phyloP scores from a whole-genome alignment of 2,113 vertebrate genomes.

The Ameiurus melas region DNA sequence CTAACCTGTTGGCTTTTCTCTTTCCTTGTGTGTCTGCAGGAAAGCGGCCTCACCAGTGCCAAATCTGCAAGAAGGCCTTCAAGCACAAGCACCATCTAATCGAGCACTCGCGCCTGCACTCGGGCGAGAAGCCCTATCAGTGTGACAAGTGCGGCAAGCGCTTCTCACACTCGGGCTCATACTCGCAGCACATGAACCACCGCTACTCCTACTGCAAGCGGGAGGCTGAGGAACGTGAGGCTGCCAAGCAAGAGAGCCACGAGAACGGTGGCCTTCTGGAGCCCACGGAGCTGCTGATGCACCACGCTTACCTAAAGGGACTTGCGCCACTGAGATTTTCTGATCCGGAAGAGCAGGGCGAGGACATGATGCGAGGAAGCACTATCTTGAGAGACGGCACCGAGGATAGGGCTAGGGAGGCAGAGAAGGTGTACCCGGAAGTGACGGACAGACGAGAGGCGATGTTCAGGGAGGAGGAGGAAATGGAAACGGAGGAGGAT shows the following conservation, averaged over 20 bases:
- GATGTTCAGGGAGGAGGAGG: constrained; percentile 84
- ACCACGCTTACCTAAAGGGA: constrained; percentile 87
- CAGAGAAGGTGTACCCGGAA: constrained; percentile 84
- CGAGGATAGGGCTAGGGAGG: constrained; percentile 81
- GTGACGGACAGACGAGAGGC: constrained; percentile 77
- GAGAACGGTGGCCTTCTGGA: constrained; percentile 85
- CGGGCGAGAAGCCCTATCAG: constrained; percentile 91
- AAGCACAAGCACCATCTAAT: constrained; percentile 95
- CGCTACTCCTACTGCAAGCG: constrained; percentile 93
- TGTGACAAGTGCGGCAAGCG: constrained; percentile 91
- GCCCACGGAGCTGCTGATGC: constrained; percentile 90
- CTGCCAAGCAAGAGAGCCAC: constrained; percentile 83
- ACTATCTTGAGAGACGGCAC: constrained; percentile 81
- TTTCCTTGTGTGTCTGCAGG: constrained; percentile 76
- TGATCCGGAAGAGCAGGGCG: constrained; percentile 83
- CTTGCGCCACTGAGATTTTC: constrained; percentile 88
- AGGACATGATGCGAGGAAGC: constrained; percentile 63
- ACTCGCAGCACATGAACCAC: constrained; percentile 94
- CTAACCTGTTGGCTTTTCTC: constrained; percentile 47
- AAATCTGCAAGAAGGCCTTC: constrained; percentile 92
- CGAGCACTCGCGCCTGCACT: constrained; percentile 89
- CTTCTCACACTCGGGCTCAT: constrained; percentile 90
- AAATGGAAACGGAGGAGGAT: constrained; percentile 86
- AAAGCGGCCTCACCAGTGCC: constrained; percentile 92
- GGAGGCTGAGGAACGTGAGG: constrained; percentile 88